Percentiles rank a stretch among this genome's conserved stretches.
Conservation (phyloP, 1,140 invertebrate species). For the Bombus consobrinus region DNA sequence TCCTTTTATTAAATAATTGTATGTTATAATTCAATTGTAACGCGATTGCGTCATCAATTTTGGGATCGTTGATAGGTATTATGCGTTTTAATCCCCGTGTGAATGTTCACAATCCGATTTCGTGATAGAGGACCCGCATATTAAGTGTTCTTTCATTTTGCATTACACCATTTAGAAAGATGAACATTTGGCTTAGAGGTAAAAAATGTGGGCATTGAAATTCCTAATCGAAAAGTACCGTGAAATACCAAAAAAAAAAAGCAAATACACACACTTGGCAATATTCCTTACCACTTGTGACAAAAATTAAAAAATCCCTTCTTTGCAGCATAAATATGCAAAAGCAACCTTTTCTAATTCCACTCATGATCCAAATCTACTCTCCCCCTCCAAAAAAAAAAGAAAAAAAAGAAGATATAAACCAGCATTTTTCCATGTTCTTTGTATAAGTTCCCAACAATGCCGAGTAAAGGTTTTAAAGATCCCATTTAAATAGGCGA, state of each 20-base stretch:
- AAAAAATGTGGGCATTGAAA: constrained; percentile 20
- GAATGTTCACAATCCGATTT: constrained; percentile 1
- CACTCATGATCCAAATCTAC: not conserved
- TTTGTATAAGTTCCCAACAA: not conserved
- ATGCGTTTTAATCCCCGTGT: constrained; percentile 32
- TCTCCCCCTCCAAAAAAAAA: not conserved
- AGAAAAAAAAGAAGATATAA: not conserved
- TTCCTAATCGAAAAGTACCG: not conserved
- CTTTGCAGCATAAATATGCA: too few species aligned
- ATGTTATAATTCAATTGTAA: not conserved
- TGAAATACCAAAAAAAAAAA: not conserved
- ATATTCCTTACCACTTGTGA: too few species aligned
- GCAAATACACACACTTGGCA: too few species aligned
- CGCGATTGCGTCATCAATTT: not conserved
- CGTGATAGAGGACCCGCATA: constrained; percentile 38
- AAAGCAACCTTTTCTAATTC: too few species aligned
- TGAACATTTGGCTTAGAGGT: not conserved
- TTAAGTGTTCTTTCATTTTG: not conserved
- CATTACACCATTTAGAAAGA: not conserved
- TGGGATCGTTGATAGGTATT: not conserved
- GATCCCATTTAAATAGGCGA: constrained; percentile 12
- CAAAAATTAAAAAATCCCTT: not conserved
- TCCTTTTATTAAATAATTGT: not conserved
- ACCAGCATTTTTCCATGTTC: constrained; percentile 28
- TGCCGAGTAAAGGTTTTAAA: not conserved